Evolutionary conservation across 2,797 vertebrate species (phyloP).

Genomic region (Takifugu ocellatus): DNA sequence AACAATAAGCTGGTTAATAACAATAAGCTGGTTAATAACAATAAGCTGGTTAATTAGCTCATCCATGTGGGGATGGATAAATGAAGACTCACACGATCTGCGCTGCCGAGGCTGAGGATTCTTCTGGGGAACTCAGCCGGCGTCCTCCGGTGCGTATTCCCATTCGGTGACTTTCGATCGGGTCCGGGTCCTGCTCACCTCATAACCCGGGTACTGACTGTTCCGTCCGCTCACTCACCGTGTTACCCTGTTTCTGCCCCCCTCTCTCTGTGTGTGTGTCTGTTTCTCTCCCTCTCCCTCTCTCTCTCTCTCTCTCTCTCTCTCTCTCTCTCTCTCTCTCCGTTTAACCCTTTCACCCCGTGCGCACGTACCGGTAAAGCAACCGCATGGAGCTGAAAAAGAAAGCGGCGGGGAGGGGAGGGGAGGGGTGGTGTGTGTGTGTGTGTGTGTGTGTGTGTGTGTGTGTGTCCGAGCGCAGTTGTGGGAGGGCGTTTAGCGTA

Average conservation of each 20-base stretch:
- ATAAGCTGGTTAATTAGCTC: constrained; percentile 17
- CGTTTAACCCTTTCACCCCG: constrained; percentile 8
- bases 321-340: too few species aligned
- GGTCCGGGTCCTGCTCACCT: constrained; percentile 51
- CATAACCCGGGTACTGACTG: constrained; percentile 73
- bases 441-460: too few species aligned
- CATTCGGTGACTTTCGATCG: constrained; percentile 25
- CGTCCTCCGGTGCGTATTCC: constrained; percentile 24
- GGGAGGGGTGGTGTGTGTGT: constrained; percentile 5
- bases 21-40: constrained; percentile 7
- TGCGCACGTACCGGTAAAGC: constrained; percentile 41
- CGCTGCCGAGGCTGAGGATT: constrained; percentile 6
- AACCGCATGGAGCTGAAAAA: constrained; percentile 57
- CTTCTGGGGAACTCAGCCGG: not conserved
- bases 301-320: constrained; percentile 1
- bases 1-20: not conserved
- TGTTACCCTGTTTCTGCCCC: constrained; percentile 20
- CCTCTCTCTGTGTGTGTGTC: not conserved
- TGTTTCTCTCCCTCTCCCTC: not conserved
- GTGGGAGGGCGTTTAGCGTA: constrained; percentile 74
- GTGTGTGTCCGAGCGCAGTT: constrained; percentile 30
- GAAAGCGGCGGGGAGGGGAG: constrained; percentile 31
- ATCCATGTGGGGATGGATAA: not conserved
- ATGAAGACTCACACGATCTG: constrained; percentile 40
- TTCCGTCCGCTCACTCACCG: constrained; percentile 60